These are phyloP conservation scores for Molorchus minor DNA, from an alignment of 2,888 invertebrate genomes.

Conservation along the genomic window DNA sequence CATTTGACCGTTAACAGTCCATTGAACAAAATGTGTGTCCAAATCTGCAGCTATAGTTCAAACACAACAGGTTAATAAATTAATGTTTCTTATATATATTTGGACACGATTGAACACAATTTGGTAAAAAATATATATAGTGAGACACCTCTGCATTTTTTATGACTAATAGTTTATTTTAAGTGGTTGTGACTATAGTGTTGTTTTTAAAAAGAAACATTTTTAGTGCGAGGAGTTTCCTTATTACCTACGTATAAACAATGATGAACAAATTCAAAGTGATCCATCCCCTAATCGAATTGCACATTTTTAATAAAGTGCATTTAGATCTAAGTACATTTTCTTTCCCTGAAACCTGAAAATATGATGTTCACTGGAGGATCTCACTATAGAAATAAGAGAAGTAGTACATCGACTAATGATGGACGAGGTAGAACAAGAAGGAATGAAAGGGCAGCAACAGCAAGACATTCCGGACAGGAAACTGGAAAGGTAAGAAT, in stretches of 20 bases:
- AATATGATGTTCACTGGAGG: conserved; percentile 79
- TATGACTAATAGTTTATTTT: conserved; percentile 22
- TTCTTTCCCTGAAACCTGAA: conserved; percentile 50
- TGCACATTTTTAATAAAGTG: conserved; percentile 22
- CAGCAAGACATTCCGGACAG: conserved; percentile 39
- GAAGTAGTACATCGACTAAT: conserved; percentile 57
- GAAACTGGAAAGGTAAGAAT: conserved; percentile 40
- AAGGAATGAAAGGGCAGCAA: conserved; percentile 50
- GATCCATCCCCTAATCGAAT: conserved; percentile 21
- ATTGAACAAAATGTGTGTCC: too few relatives aligned
- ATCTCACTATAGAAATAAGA: conserved; percentile 68
- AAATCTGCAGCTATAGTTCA: too few relatives aligned
- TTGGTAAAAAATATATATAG: too few relatives aligned
- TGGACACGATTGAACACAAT: too few relatives aligned
- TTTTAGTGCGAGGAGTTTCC: conserved; percentile 1
- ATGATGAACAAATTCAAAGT: conserved; percentile 32
- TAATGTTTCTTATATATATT: too few relatives aligned
- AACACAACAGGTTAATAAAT: too few relatives aligned
- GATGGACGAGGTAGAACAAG: conserved; percentile 46
- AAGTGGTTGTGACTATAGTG: conserved; percentile 15
- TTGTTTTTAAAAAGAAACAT: conserved; percentile 7
- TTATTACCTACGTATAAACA: conserved; percentile 4
- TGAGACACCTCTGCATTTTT: too few relatives aligned
- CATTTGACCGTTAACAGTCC: too few relatives aligned
- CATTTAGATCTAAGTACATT: conserved; percentile 24